phyloP scores from a whole-genome alignment of 2,113 vertebrate species.

The Nannobrachium achirus region DNA sequence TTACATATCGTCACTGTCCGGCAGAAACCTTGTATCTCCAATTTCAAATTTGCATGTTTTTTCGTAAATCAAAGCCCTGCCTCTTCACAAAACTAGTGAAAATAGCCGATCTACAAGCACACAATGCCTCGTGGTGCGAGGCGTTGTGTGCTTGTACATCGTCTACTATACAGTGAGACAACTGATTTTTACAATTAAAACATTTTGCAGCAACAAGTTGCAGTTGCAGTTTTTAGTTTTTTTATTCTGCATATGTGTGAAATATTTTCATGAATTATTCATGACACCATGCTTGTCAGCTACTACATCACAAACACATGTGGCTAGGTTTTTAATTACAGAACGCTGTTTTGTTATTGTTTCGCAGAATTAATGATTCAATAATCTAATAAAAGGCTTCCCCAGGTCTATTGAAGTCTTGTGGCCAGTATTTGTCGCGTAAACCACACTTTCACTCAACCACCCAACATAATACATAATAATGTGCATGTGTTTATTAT shows the following conservation, averaged over 20 bases:
- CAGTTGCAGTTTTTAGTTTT: neutral
- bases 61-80: too few relatives aligned
- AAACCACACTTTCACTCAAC: too few relatives aligned
- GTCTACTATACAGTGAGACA: neutral
- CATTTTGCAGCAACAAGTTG: neutral
- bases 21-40: too few relatives aligned
- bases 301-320: neutral
- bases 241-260: neutral
- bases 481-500: too few relatives aligned
- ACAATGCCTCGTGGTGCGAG: too few relatives aligned
- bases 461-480: too few relatives aligned
- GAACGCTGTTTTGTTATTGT: neutral
- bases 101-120: too few relatives aligned
- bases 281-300: constrained; percentile 2
- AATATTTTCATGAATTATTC: constrained; percentile 19
- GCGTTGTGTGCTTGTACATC: too few relatives aligned
- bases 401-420: neutral
- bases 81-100: too few relatives aligned
- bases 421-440: neutral
- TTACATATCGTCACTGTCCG: too few relatives aligned
- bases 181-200: neutral
- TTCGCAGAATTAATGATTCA: too few relatives aligned
- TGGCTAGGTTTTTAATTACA: constrained; percentile 5
- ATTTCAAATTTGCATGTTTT: too few relatives aligned
- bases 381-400: neutral